phyloP scores from a whole-genome alignment of 1,140 invertebrate genomes.

The Drosophila busckii region DNA sequence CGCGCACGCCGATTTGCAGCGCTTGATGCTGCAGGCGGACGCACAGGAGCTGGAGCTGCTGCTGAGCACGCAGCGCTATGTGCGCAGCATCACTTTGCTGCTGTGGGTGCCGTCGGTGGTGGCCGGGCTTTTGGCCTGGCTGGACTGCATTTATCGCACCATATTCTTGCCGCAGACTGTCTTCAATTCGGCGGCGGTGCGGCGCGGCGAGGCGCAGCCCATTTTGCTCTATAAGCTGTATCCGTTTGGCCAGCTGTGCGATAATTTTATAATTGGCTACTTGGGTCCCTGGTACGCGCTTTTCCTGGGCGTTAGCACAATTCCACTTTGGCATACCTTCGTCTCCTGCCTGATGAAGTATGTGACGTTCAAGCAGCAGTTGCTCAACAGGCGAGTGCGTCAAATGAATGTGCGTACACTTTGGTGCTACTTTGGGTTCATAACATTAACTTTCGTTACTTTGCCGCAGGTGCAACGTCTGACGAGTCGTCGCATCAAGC shows the following conservation, averaged over 20 bases:
- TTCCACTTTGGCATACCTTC: conserved; percentile 73
- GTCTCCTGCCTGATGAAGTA: conserved; percentile 67
- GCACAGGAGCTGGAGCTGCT: conserved; percentile 35
- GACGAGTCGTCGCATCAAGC: no score
- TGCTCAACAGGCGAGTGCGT: conserved; percentile 40
- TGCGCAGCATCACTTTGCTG: conserved; percentile 42
- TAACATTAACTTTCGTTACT: not conserved
- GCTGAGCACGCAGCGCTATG: conserved; percentile 24
- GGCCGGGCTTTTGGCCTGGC: conserved; percentile 53
- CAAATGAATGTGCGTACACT: conserved; percentile 50
- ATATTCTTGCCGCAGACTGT: conserved; percentile 52
- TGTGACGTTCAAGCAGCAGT: conserved; percentile 44
- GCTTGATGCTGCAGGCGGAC: conserved; percentile 25
- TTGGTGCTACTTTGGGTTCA: not conserved
- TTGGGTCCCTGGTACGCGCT: conserved; percentile 57
- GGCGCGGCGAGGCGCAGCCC: conserved; percentile 40
- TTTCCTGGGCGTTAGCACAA: conserved; percentile 48
- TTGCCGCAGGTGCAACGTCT: conserved; percentile 29
- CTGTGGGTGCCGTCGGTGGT: conserved; percentile 57
- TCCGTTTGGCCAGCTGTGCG: conserved; percentile 58
- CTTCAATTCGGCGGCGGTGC: conserved; percentile 46
- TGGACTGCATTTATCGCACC: conserved; percentile 59
- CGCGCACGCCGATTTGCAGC: conserved; percentile 32
- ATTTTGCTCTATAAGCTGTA: conserved; percentile 58
- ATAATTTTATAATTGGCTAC: conserved; percentile 57